phyloP scores from a whole-genome alignment of 2,113 vertebrate genomes.

The Mus pahari region DNA sequence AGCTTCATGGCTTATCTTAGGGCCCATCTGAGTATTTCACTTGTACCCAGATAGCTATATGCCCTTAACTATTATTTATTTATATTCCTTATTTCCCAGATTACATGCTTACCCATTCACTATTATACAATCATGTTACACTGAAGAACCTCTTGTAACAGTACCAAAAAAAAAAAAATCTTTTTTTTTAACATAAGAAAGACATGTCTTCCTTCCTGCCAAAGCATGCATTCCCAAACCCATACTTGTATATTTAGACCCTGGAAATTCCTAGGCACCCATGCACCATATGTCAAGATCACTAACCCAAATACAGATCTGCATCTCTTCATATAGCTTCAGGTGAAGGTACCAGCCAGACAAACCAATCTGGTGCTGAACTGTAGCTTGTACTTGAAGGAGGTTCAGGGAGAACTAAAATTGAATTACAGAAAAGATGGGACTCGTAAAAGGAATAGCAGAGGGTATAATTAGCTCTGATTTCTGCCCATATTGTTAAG shows the following conservation, averaged over 20 bases:
- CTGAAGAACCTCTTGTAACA: conserved; percentile 20
- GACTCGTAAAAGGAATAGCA: neutral
- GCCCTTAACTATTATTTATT: neutral
- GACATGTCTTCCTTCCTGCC: neutral
- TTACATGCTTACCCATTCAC: neutral
- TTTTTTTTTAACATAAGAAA: conserved; percentile 27
- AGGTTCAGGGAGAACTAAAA: neutral
- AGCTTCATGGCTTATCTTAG: neutral
- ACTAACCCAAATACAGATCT: neutral
- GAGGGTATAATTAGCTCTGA: neutral
- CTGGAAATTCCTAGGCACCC: neutral
- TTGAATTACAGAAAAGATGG: neutral
- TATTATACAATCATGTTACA: neutral
- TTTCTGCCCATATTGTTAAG: neutral
- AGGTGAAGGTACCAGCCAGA: neutral
- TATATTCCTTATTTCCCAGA: neutral
- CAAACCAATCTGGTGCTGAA: neutral
- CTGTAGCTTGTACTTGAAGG: neutral
- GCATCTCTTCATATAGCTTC: neutral
- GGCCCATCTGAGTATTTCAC: neutral
- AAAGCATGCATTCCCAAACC: neutral
- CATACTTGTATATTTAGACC: neutral
- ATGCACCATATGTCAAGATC: neutral
- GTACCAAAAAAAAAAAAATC: neutral
- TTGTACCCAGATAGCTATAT: neutral